Evolutionary conservation across 2,888 invertebrate genomes (phyloP).

Genomic region (Boloria euphrosyne): DNA sequence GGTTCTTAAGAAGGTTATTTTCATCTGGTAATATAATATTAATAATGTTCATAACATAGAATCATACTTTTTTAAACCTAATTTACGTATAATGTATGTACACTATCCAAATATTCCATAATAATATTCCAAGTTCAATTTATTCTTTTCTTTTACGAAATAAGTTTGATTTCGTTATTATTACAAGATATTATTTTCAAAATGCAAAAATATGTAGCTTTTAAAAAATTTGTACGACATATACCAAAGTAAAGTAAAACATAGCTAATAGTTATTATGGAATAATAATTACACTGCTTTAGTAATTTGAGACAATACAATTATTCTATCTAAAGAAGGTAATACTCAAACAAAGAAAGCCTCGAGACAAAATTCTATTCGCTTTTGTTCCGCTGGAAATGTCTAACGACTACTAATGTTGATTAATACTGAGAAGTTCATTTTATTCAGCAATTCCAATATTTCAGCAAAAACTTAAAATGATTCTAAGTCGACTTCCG

Average conservation of each 20-base stretch:
- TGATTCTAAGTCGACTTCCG: conserved; percentile 22
- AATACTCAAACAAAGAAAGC: conserved; percentile 20
- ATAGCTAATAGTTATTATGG: background rate
- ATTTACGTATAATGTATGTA: too few relatives aligned
- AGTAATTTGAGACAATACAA: conserved; percentile 16
- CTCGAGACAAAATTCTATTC: conserved; percentile 15
- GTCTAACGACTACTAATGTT: conserved; percentile 21
- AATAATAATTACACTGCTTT: conserved; percentile 10
- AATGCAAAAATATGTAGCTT: too few relatives aligned
- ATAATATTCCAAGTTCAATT: too few relatives aligned
- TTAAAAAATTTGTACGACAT: too few relatives aligned
- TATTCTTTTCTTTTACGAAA: too few relatives aligned
- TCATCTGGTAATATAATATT: too few relatives aligned
- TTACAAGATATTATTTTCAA: too few relatives aligned
- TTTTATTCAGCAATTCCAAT: conserved; percentile 10
- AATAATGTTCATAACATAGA: too few relatives aligned
- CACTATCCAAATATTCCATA: too few relatives aligned
- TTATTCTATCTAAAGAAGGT: conserved; percentile 14
- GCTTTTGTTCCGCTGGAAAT: conserved; percentile 15
- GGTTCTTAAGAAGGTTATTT: too few relatives aligned
- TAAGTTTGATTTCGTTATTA: too few relatives aligned
- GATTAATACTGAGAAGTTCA: conserved; percentile 23
- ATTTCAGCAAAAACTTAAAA: conserved; percentile 17
- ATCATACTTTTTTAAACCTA: too few relatives aligned
- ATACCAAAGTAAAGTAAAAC: background rate